Percentiles rank a stretch among this genome's conserved stretches.
phyloP scores from a whole-genome alignment of 2,113 vertebrate genomes.

The Zingel zingel region DNA sequence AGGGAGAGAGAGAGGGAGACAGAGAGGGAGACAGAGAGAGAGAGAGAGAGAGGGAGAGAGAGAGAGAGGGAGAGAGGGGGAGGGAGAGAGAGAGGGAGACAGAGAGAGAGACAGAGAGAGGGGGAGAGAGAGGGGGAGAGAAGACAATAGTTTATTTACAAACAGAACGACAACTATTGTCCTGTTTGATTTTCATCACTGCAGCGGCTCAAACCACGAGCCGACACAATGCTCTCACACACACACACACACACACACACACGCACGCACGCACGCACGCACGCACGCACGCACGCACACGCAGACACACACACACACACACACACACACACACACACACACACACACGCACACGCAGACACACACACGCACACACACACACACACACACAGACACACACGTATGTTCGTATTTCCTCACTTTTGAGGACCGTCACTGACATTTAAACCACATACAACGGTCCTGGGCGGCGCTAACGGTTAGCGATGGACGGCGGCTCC shows the following conservation, averaged over 20 bases:
- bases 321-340: too few relatives aligned
- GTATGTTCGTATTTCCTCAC: too few relatives aligned
- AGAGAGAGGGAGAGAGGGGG: slow-evolving; percentile 19
- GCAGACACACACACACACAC: too few relatives aligned
- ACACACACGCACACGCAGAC: too few relatives aligned
- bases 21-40: slow-evolving; percentile 24
- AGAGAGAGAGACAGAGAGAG: slow-evolving; percentile 18
- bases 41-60: slow-evolving; percentile 21
- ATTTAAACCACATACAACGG: neutral
- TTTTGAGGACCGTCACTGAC: neutral
- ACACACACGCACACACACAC: too few relatives aligned
- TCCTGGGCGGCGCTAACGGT: too few relatives aligned
- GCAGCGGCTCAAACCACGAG: slow-evolving; percentile 34
- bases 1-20: slow-evolving; percentile 22
- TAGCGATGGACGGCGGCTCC: too few relatives aligned
- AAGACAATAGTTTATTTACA: slow-evolving; percentile 70
- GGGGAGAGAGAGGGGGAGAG: slow-evolving; percentile 14
- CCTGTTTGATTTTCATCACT: slow-evolving; percentile 68
- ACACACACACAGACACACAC: too few relatives aligned
- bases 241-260: too few relatives aligned
- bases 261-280: too few relatives aligned
- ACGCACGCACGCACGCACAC: too few relatives aligned
- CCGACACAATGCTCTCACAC: slow-evolving; percentile 53
- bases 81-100: slow-evolving; percentile 20
- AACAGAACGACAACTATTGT: slow-evolving; percentile 19